phyloP scores from a whole-genome alignment of 1,140 invertebrate species.

The Stegodyphus mimosarum region DNA sequence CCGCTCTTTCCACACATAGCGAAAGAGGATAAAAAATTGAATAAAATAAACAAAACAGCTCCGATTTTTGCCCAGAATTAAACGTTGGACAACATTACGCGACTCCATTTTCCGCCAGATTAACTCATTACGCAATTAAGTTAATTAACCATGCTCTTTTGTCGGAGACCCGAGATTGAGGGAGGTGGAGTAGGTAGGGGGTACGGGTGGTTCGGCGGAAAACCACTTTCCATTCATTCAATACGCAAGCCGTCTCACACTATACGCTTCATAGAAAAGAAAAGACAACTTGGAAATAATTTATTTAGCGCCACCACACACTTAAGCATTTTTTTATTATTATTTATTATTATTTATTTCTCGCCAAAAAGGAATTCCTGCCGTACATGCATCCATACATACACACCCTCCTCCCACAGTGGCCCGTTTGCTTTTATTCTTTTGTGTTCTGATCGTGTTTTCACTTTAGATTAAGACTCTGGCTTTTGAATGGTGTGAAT shows the following conservation, averaged over 20 bases:
- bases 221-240: constrained; percentile 37
- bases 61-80: constrained; percentile 53
- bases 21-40: neutral
- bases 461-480: neutral
- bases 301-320: constrained; percentile 52
- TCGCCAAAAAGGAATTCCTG: too few species aligned
- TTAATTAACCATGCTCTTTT: constrained; percentile 56
- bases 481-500: too few species aligned
- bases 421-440: neutral
- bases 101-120: constrained; percentile 56
- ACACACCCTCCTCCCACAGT: neutral
- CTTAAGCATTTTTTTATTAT: constrained; percentile 16
- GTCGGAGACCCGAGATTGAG: neutral
- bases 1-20: too few species aligned
- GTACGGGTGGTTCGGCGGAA: neutral
- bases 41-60: constrained; percentile 21
- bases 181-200: neutral
- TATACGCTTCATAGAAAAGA: constrained; percentile 29
- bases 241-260: constrained; percentile 36
- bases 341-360: neutral
- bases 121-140: constrained; percentile 58
- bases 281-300: constrained; percentile 48
- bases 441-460: neutral
- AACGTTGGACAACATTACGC: constrained; percentile 53
- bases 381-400: neutral